phyloP scores from a whole-genome alignment of 2,888 invertebrate species.

The Catocala nupta region DNA sequence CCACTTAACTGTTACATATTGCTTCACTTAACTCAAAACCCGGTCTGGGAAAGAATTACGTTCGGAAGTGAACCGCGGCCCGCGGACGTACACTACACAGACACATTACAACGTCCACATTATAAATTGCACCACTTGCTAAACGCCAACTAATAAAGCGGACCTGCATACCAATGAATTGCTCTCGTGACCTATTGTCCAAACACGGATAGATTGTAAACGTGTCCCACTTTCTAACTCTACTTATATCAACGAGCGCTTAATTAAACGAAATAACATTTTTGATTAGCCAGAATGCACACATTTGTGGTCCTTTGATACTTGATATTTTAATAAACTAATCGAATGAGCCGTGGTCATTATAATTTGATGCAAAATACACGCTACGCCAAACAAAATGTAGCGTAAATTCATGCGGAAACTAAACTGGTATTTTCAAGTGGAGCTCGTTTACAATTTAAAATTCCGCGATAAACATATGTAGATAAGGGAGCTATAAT shows the following conservation, averaged over 20 bases:
- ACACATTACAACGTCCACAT: conserved; percentile 59
- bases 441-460: conserved; percentile 82
- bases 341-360: conserved; percentile 31
- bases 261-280: not conserved
- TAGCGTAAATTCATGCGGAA: conserved; percentile 62
- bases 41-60: conserved; percentile 69
- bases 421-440: conserved; percentile 69
- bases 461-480: conserved; percentile 82
- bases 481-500: conserved; percentile 78
- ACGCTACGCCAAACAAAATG: conserved; percentile 55
- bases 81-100: conserved; percentile 58
- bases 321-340: conserved; percentile 33
- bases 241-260: conserved; percentile 1
- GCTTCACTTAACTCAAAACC: conserved; percentile 78
- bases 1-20: conserved; percentile 78
- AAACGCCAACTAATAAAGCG: conserved; percentile 49
- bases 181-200: conserved; percentile 32
- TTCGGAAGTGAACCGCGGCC: conserved; percentile 61
- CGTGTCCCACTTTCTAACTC: conserved; percentile 11
- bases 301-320: conserved; percentile 9
- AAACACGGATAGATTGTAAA: conserved; percentile 30
- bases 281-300: conserved; percentile 13
- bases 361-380: conserved; percentile 48
- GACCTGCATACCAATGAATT: conserved; percentile 42
- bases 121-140: conserved; percentile 55